These are phyloP conservation scores for Acipenser ruthenus DNA, from an alignment of 2,797 vertebrate species.

Conservation along the genomic window DNA sequence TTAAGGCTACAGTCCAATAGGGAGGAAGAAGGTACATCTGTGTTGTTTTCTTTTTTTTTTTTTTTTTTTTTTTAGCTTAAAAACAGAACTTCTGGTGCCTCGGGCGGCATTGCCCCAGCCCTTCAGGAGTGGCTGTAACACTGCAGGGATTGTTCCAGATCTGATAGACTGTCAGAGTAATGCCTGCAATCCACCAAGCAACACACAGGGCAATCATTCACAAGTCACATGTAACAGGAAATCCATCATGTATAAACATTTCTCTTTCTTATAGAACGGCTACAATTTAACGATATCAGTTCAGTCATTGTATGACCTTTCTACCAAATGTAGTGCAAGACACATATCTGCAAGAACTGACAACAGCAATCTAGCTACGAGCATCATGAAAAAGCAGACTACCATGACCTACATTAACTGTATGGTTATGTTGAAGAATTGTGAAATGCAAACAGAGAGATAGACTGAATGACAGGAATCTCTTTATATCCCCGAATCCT, in stretches of 20 bases:
- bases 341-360: too few relatives aligned
- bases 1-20: conserved; percentile 48
- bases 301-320: too few relatives aligned
- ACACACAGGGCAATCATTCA: not conserved
- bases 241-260: not conserved
- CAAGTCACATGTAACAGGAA: not conserved
- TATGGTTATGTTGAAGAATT: too few relatives aligned
- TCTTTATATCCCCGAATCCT: too few relatives aligned
- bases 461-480: too few relatives aligned
- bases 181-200: not conserved
- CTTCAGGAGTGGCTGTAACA: conserved; percentile 44
- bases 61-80: conserved; percentile 22
- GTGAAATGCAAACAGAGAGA: too few relatives aligned
- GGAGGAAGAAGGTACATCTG: conserved; percentile 23
- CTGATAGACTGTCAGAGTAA: not conserved
- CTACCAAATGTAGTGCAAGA: too few relatives aligned
- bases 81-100: conserved; percentile 35
- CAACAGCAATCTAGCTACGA: too few relatives aligned
- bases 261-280: too few relatives aligned
- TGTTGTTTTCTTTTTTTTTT: conserved; percentile 8
- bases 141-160: conserved; percentile 46
- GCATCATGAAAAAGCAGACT: too few relatives aligned
- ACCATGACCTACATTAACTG: too few relatives aligned
- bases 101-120: conserved; percentile 43
- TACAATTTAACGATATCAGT: too few relatives aligned